Conservation (phyloP, 2,888 invertebrate species). For the Listrodromus nycthemerus region DNA sequence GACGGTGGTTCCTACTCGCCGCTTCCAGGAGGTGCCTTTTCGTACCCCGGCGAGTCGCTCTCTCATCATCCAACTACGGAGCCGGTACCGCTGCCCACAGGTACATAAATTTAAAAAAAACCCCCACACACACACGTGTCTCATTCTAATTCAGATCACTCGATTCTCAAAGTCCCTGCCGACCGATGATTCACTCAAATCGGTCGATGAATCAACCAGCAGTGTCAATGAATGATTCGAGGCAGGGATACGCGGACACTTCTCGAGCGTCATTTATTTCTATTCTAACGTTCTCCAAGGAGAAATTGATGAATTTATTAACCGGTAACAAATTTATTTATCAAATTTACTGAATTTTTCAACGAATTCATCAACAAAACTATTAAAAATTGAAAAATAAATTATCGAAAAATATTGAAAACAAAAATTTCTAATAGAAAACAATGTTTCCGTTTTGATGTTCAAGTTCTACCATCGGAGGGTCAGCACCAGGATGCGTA, state of each 20-base stretch:
- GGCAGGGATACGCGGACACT: not conserved
- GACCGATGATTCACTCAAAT: slow-evolving; percentile 53
- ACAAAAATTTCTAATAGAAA: not conserved
- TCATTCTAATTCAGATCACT: slow-evolving; percentile 39
- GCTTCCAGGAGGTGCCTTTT: slow-evolving; percentile 82
- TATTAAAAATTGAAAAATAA: too few species aligned
- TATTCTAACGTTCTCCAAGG: too few species aligned
- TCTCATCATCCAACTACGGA: slow-evolving; percentile 83
- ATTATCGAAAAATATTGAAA: too few species aligned
- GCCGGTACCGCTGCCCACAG: slow-evolving; percentile 81
- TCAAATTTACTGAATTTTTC: too few species aligned
- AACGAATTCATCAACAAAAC: not conserved
- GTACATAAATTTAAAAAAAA: slow-evolving; percentile 67
- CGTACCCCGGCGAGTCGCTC: slow-evolving; percentile 83
- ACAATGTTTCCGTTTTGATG: not conserved
- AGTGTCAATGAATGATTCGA: slow-evolving; percentile 15
- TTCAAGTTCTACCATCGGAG: slow-evolving; percentile 76
- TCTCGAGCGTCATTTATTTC: not conserved
- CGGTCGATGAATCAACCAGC: slow-evolving; percentile 49
- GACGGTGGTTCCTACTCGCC: slow-evolving; percentile 82
- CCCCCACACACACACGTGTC: too few species aligned
- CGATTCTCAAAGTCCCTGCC: slow-evolving; percentile 14
- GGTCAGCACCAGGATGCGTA: slow-evolving; percentile 81
- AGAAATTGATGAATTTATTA: too few species aligned
- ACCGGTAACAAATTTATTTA: too few species aligned